These are phyloP conservation scores for Galerucella nymphaeae DNA, from an alignment of 2,888 invertebrate genomes.

Conservation along the genomic window DNA sequence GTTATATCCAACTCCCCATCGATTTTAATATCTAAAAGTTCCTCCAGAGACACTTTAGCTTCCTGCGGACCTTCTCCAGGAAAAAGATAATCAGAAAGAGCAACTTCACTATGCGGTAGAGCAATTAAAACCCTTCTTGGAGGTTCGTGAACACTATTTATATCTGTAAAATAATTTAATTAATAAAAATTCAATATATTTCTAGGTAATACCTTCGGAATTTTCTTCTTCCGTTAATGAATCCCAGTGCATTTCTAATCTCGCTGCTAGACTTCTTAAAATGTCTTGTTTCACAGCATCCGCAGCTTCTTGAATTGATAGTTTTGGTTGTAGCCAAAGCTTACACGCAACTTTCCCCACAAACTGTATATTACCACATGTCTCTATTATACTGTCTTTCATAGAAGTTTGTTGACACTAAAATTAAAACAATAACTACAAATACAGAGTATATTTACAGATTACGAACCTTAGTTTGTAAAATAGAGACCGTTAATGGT, in stretches of 20 bases:
- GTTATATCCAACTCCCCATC: conserved; percentile 70
- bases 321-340: conserved; percentile 83
- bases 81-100: conserved; percentile 90
- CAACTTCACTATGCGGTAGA: conserved; percentile 73
- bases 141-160: conserved; percentile 87
- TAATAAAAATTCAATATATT: not conserved
- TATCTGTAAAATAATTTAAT: conserved; percentile 67
- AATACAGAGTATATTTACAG: not conserved
- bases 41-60: conserved; percentile 82
- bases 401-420: conserved; percentile 18
- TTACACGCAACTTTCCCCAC: conserved; percentile 79
- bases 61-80: conserved; percentile 90
- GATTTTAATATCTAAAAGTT: conserved; percentile 82
- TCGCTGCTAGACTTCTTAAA: conserved; percentile 83
- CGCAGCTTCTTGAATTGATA: conserved; percentile 78
- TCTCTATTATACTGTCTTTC: conserved; percentile 63
- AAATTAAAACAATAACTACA: conserved; percentile 4
- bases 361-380: conserved; percentile 77
- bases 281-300: conserved; percentile 85
- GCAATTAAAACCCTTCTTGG: conserved; percentile 86
- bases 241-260: conserved; percentile 93
- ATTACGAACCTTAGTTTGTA: conserved; percentile 64
- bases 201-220: conserved; percentile 71
- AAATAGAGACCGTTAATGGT: conserved; percentile 73
- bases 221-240: conserved; percentile 87